phyloP scores from a whole-genome alignment of 2,113 vertebrate species.

The Melanocharis versteri region DNA sequence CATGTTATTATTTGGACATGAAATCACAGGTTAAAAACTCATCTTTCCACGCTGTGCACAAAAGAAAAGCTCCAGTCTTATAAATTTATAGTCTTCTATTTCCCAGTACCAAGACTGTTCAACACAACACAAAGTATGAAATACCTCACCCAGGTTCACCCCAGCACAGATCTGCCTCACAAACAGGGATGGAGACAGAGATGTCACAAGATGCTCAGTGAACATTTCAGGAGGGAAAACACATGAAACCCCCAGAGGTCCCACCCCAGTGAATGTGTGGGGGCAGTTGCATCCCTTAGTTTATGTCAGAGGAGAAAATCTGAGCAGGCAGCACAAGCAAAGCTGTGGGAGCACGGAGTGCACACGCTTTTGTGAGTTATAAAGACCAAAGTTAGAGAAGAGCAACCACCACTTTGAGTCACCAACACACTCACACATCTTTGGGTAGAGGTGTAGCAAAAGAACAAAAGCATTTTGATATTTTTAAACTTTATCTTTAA shows the following conservation, averaged over 20 bases:
- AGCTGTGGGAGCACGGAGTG: accelerated
- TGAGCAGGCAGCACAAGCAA: not conserved
- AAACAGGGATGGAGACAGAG: not conserved
- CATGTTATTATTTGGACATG: not conserved
- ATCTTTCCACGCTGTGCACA: not conserved
- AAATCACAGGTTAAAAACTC: not conserved
- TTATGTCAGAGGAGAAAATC: not conserved
- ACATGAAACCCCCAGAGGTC: not conserved
- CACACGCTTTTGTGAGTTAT: accelerated
- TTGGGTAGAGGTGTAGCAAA: not conserved
- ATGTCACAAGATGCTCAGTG: not conserved
- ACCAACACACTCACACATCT: not conserved
- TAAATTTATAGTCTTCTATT: not conserved
- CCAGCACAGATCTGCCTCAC: not conserved
- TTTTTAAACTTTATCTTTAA: not conserved
- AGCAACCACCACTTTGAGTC: not conserved
- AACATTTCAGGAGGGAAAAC: not conserved
- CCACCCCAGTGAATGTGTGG: not conserved
- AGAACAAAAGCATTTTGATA: not conserved
- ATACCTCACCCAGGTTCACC: not conserved
- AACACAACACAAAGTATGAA: not conserved
- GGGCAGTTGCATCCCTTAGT: not conserved
- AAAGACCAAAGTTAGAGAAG: not conserved
- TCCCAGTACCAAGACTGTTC: not conserved
- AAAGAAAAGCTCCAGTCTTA: not conserved